Evolutionary conservation across 1,140 invertebrate species (phyloP).

Genomic region (Agrilus planipennis): DNA sequence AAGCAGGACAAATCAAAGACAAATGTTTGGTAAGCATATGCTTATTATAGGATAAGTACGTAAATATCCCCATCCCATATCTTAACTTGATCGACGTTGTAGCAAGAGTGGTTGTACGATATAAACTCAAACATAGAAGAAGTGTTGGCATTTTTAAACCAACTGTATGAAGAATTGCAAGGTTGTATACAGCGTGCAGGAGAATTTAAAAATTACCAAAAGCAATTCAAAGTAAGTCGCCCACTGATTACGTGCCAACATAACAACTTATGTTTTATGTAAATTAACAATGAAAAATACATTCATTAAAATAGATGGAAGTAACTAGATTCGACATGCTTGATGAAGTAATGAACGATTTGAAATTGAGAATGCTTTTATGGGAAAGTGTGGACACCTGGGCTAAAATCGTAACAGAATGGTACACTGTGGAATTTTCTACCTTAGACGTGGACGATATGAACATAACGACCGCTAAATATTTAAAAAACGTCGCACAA

Average conservation of each 20-base stretch:
- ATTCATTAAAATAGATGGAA: slow-evolving; percentile 43
- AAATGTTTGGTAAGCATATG: slow-evolving; percentile 41
- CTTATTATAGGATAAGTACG: neutral
- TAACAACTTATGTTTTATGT: neutral
- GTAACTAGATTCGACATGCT: slow-evolving; percentile 66
- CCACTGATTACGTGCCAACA: neutral
- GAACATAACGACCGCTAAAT: slow-evolving; percentile 48
- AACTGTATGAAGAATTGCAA: slow-evolving; percentile 46
- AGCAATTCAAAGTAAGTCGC: slow-evolving; percentile 49
- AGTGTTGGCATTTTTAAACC: slow-evolving; percentile 47
- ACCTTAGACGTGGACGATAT: slow-evolving; percentile 60
- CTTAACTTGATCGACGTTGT: slow-evolving; percentile 15
- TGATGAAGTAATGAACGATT: slow-evolving; percentile 62
- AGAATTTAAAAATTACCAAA: slow-evolving; percentile 57
- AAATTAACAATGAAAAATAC: neutral
- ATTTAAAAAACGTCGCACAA: slow-evolving; percentile 58
- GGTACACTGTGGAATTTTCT: slow-evolving; percentile 55
- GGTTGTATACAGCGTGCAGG: slow-evolving; percentile 49
- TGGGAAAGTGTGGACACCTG: slow-evolving; percentile 66
- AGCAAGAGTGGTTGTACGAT: slow-evolving; percentile 65
- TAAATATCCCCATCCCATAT: neutral
- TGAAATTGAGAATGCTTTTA: slow-evolving; percentile 62
- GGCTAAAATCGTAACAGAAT: slow-evolving; percentile 45
- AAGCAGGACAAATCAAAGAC: slow-evolving; percentile 52
- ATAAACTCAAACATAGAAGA: slow-evolving; percentile 51